phyloP scores from a whole-genome alignment of 1,140 invertebrate species.

The Sipha flava region DNA sequence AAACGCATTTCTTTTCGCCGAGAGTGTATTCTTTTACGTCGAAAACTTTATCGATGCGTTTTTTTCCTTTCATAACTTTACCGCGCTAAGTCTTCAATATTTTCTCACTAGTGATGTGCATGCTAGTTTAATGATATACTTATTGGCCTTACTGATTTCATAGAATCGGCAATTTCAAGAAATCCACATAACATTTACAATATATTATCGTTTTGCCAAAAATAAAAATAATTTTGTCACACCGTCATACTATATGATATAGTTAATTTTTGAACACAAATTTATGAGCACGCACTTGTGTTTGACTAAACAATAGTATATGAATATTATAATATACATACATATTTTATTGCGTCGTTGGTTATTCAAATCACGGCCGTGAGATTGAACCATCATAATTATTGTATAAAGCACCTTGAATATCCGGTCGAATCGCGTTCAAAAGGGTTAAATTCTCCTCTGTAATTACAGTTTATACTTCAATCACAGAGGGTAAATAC shows the following conservation, averaged over 20 bases:
- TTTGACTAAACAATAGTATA: neutral
- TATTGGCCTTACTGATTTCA: too few species aligned
- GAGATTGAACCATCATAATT: neutral
- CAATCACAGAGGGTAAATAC: neutral
- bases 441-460: neutral
- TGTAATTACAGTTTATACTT: slow-evolving; percentile 8
- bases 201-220: too few species aligned
- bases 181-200: too few species aligned
- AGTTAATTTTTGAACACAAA: neutral
- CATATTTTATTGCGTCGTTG: neutral
- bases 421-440: neutral
- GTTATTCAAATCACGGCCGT: neutral
- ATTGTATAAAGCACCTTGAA: neutral
- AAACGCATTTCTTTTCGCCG: too few species aligned
- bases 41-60: too few species aligned
- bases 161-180: too few species aligned
- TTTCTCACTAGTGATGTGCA: too few species aligned
- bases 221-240: neutral
- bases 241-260: neutral
- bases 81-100: too few species aligned
- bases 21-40: too few species aligned
- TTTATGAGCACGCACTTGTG: neutral
- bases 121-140: too few species aligned
- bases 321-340: neutral
- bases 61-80: too few species aligned